These are phyloP conservation scores for Rhamnusium bicolor DNA, from an alignment of 2,888 invertebrate genomes.

Conservation along the genomic window DNA sequence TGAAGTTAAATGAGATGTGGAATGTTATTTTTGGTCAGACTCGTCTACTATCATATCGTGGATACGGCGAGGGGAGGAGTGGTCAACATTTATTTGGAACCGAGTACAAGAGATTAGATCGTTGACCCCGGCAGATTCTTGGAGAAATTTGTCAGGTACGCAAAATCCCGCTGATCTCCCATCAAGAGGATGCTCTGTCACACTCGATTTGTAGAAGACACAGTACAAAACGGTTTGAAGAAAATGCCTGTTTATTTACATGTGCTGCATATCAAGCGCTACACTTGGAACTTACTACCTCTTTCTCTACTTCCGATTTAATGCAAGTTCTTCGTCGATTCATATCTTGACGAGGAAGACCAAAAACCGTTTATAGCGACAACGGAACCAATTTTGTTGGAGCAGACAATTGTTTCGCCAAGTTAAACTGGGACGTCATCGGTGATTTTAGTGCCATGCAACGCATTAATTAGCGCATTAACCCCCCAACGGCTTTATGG, in stretches of 20 bases:
- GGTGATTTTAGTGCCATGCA: slow-evolving; percentile 34
- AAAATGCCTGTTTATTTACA: slow-evolving; percentile 59
- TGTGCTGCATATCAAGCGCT: slow-evolving; percentile 65
- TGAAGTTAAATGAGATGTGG: neutral
- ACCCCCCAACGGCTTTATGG: slow-evolving; percentile 28
- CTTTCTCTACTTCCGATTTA: slow-evolving; percentile 57
- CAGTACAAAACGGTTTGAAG: slow-evolving; percentile 42
- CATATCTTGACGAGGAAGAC: slow-evolving; percentile 58
- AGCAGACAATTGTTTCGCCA: slow-evolving; percentile 49
- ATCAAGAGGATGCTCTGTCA: slow-evolving; percentile 57
- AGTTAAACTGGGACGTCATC: slow-evolving; percentile 54
- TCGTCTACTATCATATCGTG: slow-evolving; percentile 56
- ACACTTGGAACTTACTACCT: slow-evolving; percentile 63
- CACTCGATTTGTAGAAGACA: slow-evolving; percentile 45
- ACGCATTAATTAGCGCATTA: slow-evolving; percentile 60
- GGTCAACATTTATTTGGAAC: slow-evolving; percentile 57
- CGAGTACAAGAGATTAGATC: slow-evolving; percentile 55
- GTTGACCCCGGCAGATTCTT: slow-evolving; percentile 43
- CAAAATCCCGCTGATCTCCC: slow-evolving; percentile 62
- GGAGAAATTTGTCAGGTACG: slow-evolving; percentile 57
- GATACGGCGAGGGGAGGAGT: slow-evolving; percentile 51
- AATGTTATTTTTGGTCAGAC: slow-evolving; percentile 53
- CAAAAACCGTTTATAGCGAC: slow-evolving; percentile 60
- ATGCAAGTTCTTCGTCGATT: slow-evolving; percentile 60
- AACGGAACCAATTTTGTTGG: slow-evolving; percentile 65